Evolutionary conservation across 2,888 invertebrate species (phyloP).

Genomic region (Sabatieria punctata): DNA sequence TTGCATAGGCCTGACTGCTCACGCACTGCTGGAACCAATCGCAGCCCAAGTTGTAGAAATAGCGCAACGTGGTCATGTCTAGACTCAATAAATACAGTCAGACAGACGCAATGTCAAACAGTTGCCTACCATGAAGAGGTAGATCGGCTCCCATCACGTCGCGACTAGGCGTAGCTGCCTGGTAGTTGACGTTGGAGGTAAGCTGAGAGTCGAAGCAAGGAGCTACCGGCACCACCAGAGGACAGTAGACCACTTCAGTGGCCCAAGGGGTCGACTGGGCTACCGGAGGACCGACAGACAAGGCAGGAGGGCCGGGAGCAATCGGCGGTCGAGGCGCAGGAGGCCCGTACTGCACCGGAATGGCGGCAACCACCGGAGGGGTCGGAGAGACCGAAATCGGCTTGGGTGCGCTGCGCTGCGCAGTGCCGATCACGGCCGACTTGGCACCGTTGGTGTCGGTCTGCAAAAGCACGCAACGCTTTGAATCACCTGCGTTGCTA

Average conservation of each 20-base stretch:
- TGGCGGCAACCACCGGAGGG: not conserved
- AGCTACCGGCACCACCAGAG: no score
- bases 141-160: not conserved
- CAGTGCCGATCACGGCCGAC: no score
- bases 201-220: not conserved
- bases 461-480: no score
- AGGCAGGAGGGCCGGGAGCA: not conserved
- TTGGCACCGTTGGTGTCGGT: no score
- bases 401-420: no score
- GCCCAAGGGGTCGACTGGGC: no score
- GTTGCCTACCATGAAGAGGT: not conserved
- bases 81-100: not conserved
- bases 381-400: not conserved
- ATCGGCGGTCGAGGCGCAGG: not conserved
- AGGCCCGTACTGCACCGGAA: not conserved
- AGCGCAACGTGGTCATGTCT: slow-evolving; percentile 7
- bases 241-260: no score
- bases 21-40: slow-evolving; percentile 5
- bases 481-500: no score
- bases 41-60: slow-evolving; percentile 9
- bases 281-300: not conserved
- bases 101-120: not conserved
- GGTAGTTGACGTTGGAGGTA: not conserved
- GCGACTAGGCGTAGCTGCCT: not conserved
- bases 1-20: no score